Conservation (phyloP, 2,888 invertebrate genomes). For the Lucinisca nassula region DNA sequence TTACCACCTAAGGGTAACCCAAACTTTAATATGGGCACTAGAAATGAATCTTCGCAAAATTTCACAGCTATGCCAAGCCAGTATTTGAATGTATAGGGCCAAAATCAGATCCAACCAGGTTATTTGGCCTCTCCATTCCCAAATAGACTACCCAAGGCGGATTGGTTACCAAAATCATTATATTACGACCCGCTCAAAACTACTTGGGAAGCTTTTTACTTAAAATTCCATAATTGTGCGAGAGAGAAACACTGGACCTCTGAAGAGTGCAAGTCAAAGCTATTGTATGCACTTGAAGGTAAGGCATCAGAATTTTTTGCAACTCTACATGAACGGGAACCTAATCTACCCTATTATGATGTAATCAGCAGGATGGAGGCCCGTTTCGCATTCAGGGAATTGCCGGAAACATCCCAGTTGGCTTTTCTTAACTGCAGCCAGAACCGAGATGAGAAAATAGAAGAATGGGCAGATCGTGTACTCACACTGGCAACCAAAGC, state of each 20-base stretch:
- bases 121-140: too few relatives aligned
- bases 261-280: not conserved
- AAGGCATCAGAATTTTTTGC: slow-evolving; percentile 22
- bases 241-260: not conserved
- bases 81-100: too few relatives aligned
- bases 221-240: slow-evolving; percentile 1
- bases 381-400: slow-evolving; percentile 8
- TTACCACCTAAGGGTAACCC: too few relatives aligned
- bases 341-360: not conserved
- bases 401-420: slow-evolving; percentile 25
- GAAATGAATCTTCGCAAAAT: too few relatives aligned
- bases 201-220: not conserved
- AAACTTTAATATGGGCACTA: too few relatives aligned
- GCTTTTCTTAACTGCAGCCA: slow-evolving; percentile 1
- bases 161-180: not conserved
- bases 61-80: too few relatives aligned
- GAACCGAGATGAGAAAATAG: not conserved
- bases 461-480: slow-evolving; percentile 29
- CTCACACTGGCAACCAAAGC: not conserved
- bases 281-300: slow-evolving; percentile 4
- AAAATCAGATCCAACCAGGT: too few relatives aligned
- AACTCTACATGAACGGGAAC: not conserved
- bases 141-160: too few relatives aligned
- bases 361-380: slow-evolving; percentile 2
- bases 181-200: not conserved